phyloP scores from a whole-genome alignment of 2,888 invertebrate species.

The Watsonalla cultraria region DNA sequence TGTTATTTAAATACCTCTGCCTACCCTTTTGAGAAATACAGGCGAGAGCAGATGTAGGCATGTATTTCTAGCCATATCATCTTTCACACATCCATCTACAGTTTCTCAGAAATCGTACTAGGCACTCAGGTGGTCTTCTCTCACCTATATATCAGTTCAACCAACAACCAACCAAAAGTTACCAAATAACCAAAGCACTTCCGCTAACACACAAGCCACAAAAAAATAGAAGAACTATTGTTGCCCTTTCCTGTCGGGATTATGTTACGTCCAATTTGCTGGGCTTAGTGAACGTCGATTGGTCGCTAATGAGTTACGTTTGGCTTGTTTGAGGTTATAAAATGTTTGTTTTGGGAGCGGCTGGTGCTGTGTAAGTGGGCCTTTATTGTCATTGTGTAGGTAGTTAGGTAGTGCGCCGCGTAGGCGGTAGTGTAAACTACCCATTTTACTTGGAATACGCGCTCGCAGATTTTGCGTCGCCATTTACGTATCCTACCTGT shows the following conservation, averaged over 20 bases:
- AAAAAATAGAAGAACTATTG: background rate
- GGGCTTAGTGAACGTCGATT: slow-evolving; percentile 23
- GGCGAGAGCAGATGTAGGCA: too few relatives aligned
- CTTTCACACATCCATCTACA: too few relatives aligned
- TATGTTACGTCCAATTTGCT: slow-evolving; percentile 13
- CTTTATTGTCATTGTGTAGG: slow-evolving; percentile 2
- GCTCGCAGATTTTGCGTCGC: too few relatives aligned
- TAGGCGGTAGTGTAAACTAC: background rate
- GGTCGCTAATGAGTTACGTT: slow-evolving; percentile 25
- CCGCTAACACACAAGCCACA: background rate
- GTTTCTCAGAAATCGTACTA: too few relatives aligned
- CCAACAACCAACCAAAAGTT: too few relatives aligned
- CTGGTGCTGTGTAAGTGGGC: slow-evolving; percentile 13
- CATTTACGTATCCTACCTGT: too few relatives aligned
- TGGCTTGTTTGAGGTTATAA: slow-evolving; percentile 21
- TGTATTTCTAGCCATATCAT: too few relatives aligned
- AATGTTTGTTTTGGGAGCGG: slow-evolving; percentile 15
- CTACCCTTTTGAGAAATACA: too few relatives aligned
- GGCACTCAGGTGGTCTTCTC: too few relatives aligned
- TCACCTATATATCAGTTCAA: too few relatives aligned
- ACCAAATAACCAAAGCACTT: background rate
- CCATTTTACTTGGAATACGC: background rate
- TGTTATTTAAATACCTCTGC: too few relatives aligned
- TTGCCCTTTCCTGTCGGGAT: slow-evolving; percentile 8
- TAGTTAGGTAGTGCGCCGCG: background rate